A percentile compares a stretch with the other conserved stretches of the same genome.
Evolutionary conservation across 2,113 vertebrate genomes (phyloP).

Genomic region (Rhea pennata): DNA sequence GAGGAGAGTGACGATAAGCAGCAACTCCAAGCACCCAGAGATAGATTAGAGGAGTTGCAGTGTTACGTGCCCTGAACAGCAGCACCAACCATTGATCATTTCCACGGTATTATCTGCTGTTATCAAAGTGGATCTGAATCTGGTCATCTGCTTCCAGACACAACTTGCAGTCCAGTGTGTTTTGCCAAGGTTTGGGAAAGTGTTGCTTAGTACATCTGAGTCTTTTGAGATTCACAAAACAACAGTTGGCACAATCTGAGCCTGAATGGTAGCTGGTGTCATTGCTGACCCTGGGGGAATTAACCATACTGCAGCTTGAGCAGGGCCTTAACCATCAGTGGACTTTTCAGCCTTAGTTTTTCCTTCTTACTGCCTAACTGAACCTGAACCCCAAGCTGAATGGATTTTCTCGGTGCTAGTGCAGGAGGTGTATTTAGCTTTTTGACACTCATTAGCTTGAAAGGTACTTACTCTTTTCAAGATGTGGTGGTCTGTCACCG

Average conservation of each 20-base stretch:
- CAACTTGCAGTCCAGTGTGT: background rate
- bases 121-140: background rate
- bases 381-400: background rate
- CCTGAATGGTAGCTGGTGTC: background rate
- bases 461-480: background rate
- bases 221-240: background rate
- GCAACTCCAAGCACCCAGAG: background rate
- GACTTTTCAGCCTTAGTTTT: background rate
- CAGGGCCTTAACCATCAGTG: background rate
- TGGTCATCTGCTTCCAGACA: background rate
- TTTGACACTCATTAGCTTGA: background rate
- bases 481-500: background rate
- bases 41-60: background rate
- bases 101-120: accelerated
- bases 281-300: background rate
- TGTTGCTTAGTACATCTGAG: background rate
- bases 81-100: background rate
- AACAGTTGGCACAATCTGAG: background rate
- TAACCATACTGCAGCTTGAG: background rate
- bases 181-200: background rate
- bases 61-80: background rate
- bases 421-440: background rate
- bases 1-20: background rate
- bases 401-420: background rate
- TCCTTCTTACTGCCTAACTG: background rate